These are phyloP conservation scores for Calosoma granatense DNA, from an alignment of 1,140 invertebrate species.

Conservation along the genomic window DNA sequence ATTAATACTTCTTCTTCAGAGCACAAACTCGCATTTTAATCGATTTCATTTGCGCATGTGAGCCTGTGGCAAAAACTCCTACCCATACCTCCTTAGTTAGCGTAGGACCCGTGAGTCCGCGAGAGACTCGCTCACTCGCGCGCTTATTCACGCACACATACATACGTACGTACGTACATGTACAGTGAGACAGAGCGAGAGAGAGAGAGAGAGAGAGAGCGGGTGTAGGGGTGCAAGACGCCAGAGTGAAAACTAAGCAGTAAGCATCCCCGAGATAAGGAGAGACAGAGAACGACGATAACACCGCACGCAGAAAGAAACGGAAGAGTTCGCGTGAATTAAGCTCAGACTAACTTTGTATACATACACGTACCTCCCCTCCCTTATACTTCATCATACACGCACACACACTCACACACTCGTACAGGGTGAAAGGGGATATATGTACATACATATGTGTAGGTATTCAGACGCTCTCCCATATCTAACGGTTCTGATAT, in stretches of 20 bases:
- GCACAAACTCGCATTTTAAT: conserved; percentile 36
- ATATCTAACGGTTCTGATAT: too few species aligned
- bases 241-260: conserved; percentile 7
- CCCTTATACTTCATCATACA: too few species aligned
- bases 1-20: conserved; percentile 36
- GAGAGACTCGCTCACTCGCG: too few species aligned
- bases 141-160: too few species aligned
- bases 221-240: not conserved
- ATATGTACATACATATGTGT: too few species aligned
- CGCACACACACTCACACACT: too few species aligned
- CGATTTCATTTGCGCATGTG: conserved; percentile 37
- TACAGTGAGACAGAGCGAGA: too few species aligned
- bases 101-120: conserved; percentile 5
- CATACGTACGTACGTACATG: too few species aligned
- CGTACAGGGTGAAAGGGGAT: too few species aligned
- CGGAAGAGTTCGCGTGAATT: conserved; percentile 35
- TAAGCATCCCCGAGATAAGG: conserved; percentile 7
- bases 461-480: too few species aligned
- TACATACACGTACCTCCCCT: conserved; percentile 11
- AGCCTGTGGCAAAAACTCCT: conserved; percentile 34
- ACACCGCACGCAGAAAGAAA: conserved; percentile 24
- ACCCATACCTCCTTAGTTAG: conserved; percentile 15
- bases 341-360: conserved; percentile 33
- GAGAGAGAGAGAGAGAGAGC: too few species aligned
- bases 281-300: not conserved